Percentiles rank a stretch among this genome's conserved stretches.
Conservation (phyloP, 1,140 invertebrate species). For the Protaetia brevitarsis region DNA sequence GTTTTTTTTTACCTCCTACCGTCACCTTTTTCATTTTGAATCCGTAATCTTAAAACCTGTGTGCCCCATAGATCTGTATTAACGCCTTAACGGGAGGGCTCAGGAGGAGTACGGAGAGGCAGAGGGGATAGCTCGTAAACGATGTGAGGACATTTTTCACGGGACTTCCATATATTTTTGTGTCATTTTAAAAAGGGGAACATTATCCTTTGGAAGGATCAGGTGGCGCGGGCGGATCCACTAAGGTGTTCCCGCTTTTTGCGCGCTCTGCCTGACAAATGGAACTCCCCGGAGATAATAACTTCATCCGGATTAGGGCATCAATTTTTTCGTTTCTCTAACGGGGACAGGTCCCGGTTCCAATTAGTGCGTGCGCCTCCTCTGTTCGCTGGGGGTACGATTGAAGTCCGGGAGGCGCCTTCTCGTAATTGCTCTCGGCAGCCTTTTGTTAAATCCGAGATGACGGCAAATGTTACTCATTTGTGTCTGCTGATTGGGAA, state of each 20-base stretch:
- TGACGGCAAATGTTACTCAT: no score
- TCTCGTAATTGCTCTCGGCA: no score
- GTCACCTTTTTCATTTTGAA: neutral
- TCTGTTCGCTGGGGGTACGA: neutral
- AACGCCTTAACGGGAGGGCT: no score
- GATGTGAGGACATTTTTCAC: constrained; percentile 15
- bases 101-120: neutral
- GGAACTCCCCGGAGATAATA: constrained; percentile 3
- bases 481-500: no score
- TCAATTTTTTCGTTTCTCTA: constrained; percentile 14
- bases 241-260: constrained; percentile 10
- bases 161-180: constrained; percentile 11
- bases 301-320: constrained; percentile 15
- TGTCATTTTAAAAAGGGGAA: constrained; percentile 17
- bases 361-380: constrained; percentile 4
- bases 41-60: constrained; percentile 3
- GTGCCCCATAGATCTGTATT: constrained; percentile 8
- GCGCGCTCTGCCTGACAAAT: neutral
- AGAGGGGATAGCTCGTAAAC: neutral
- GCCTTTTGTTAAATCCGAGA: no score
- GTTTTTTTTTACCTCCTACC: neutral
- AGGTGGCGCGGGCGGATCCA: neutral
- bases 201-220: constrained; percentile 16
- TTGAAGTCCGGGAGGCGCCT: no score
- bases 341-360: neutral